A percentile compares a stretch with the other conserved stretches of the same genome.
These are phyloP conservation scores for Eurystomus gularis DNA, from an alignment of 2,113 vertebrate genomes.

Conservation along the genomic window DNA sequence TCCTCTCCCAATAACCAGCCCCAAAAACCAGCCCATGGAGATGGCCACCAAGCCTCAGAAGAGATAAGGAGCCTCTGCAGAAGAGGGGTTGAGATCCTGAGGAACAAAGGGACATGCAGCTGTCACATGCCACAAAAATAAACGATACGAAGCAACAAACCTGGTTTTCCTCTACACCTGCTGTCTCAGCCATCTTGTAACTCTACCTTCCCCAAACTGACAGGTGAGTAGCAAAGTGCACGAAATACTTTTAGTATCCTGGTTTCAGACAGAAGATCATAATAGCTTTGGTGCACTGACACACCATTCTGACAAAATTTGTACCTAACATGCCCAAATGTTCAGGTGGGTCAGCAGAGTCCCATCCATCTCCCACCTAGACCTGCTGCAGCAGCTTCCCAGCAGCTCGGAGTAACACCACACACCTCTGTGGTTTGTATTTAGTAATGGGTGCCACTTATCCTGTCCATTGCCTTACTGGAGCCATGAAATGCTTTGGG, in stretches of 20 bases:
- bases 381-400: background rate
- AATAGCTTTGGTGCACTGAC: background rate
- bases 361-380: background rate
- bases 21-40: background rate
- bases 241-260: background rate
- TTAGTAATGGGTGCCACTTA: background rate
- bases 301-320: background rate
- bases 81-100: background rate
- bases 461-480: accelerated
- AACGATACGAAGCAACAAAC: background rate
- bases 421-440: background rate
- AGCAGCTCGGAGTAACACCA: accelerated
- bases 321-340: background rate
- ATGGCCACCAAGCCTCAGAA: background rate
- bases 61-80: background rate
- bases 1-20: background rate
- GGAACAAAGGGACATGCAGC: background rate
- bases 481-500: background rate
- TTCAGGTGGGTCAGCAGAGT: background rate
- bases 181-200: background rate
- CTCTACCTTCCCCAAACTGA: background rate
- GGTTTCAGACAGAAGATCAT: background rate
- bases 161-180: accelerated
- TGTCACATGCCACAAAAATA: background rate
- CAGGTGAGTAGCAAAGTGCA: background rate